Evolutionary conservation across 2,113 vertebrate species (phyloP).

Genomic region (Chinchilla lanigera): DNA sequence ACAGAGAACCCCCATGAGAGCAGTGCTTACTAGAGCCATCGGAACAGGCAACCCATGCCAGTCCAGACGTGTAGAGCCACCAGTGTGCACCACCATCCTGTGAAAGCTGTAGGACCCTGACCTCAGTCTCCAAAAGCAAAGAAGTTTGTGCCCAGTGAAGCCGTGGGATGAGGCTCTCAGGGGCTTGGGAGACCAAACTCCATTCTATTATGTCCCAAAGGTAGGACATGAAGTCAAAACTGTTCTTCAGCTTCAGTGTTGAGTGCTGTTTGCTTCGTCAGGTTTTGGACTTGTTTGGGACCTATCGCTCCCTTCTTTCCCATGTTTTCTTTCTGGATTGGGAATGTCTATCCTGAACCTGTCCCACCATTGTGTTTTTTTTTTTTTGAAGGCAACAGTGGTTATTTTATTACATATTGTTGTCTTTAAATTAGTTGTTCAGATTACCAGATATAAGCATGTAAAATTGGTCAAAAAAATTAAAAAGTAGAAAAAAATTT

Average conservation of each 20-base stretch:
- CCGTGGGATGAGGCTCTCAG: background rate
- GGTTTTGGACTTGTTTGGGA: background rate
- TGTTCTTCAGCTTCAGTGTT: background rate
- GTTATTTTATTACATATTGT: too few species aligned
- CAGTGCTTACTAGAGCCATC: background rate
- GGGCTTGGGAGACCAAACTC: background rate
- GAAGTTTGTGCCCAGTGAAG: background rate
- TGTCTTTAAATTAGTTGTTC: too few species aligned
- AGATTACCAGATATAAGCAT: too few species aligned
- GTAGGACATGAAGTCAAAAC: background rate
- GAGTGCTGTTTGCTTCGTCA: background rate
- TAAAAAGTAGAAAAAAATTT: too few species aligned
- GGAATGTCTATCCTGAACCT: background rate
- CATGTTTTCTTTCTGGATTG: background rate
- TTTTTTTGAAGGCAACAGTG: too few species aligned
- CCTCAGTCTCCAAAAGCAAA: background rate
- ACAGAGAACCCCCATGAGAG: background rate
- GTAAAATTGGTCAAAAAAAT: too few species aligned
- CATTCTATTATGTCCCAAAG: background rate
- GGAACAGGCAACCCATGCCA: background rate
- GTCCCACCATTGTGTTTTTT: background rate
- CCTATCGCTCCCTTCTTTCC: background rate
- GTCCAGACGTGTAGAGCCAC: background rate
- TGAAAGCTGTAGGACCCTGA: too few species aligned
- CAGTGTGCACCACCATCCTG: background rate